Conservation (phyloP, 2,113 vertebrate genomes). For the Psettodes erumei region DNA sequence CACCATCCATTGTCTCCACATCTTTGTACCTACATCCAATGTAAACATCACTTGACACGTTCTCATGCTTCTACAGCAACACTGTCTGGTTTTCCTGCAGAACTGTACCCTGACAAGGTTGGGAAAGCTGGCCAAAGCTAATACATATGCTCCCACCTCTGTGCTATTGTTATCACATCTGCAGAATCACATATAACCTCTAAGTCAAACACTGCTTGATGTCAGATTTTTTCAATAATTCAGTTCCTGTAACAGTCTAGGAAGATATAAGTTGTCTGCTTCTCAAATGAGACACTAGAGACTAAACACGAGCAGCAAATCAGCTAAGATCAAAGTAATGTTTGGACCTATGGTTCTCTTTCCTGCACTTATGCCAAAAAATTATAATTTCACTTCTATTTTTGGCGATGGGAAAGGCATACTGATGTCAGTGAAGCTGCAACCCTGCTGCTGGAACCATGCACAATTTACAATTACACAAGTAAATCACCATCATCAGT, state of each 20-base stretch:
- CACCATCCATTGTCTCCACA: neutral
- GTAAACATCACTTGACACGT: neutral
- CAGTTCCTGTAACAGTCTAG: neutral
- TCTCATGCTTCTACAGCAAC: neutral
- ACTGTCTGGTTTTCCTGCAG: neutral
- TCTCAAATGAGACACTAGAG: neutral
- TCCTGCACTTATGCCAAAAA: neutral
- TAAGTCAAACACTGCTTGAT: neutral
- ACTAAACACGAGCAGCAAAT: neutral
- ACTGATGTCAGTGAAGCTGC: neutral
- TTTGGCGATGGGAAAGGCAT: neutral
- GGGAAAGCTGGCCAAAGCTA: neutral
- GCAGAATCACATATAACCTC: neutral
- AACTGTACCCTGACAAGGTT: neutral
- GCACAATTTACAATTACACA: neutral
- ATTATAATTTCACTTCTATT: neutral
- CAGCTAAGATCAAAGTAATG: neutral
- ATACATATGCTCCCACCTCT: neutral
- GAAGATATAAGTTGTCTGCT: neutral
- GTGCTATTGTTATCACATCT: neutral
- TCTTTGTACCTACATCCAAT: neutral
- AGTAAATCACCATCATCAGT: neutral
- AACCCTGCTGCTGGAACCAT: neutral
- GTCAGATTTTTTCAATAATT: neutral
- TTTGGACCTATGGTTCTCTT: neutral